Evolutionary conservation across 2,113 vertebrate genomes (phyloP).

Genomic region (Lota lota): DNA sequence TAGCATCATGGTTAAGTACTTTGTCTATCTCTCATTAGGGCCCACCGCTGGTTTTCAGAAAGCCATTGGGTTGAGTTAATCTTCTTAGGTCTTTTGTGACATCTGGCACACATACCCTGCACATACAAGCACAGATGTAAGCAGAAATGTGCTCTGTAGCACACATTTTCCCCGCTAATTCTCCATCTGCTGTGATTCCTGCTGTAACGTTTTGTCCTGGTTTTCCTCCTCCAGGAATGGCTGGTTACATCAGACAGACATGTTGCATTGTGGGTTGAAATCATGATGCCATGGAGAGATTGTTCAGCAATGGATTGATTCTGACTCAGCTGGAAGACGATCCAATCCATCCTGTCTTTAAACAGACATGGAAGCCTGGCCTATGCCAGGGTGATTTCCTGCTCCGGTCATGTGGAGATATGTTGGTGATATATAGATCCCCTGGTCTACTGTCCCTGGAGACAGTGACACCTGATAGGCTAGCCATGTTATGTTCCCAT

Average conservation of each 20-base stretch:
- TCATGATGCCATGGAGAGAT: too few relatives aligned
- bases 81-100: conserved; percentile 55
- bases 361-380: conserved; percentile 36
- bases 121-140: background rate
- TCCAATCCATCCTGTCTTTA: conserved; percentile 38
- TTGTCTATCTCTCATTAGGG: conserved; percentile 10
- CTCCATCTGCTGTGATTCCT: too few relatives aligned
- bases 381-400: conserved; percentile 37
- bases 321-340: background rate
- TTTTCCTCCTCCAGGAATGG: too few relatives aligned
- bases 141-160: background rate
- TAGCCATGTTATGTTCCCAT: conserved; percentile 59
- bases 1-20: background rate
- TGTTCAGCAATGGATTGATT: too few relatives aligned
- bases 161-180: conserved; percentile 20
- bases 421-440: conserved; percentile 1
- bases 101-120: conserved; percentile 47
- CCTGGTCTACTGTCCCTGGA: conserved; percentile 45
- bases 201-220: too few relatives aligned
- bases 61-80: conserved; percentile 45
- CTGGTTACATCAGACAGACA: too few relatives aligned
- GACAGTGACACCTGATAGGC: conserved; percentile 59
- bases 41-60: conserved; percentile 57
- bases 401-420: conserved; percentile 36
- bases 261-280: too few relatives aligned